These are phyloP conservation scores for Pristiophorus japonicus DNA, from an alignment of 2,113 vertebrate species.

Conservation along the genomic window DNA sequence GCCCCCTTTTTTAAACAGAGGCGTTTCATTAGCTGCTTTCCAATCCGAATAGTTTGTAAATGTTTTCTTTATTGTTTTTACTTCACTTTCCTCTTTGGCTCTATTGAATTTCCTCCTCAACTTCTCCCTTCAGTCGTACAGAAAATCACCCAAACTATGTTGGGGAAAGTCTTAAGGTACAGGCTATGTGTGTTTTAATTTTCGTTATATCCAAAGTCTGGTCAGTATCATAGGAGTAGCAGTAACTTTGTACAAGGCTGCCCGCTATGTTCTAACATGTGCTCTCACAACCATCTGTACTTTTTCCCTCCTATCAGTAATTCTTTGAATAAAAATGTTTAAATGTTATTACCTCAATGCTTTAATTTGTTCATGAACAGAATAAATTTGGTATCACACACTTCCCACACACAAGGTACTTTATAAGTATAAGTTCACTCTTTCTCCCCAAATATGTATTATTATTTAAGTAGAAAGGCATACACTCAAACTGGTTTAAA, in stretches of 20 bases:
- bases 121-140: background rate
- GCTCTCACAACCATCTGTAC: background rate
- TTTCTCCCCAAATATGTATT: background rate
- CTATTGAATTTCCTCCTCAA: background rate
- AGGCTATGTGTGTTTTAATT: background rate
- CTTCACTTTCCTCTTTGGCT: background rate
- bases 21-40: too few relatives aligned
- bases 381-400: background rate
- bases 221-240: background rate
- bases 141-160: background rate
- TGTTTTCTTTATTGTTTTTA: background rate
- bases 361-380: background rate
- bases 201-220: background rate
- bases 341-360: background rate
- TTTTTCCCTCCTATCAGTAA: background rate
- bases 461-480: background rate
- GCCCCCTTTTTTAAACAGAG: too few relatives aligned
- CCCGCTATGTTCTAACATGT: background rate
- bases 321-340: background rate
- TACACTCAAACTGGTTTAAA: background rate
- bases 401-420: background rate
- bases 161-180: background rate
- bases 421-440: background rate
- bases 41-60: background rate
- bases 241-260: background rate